phyloP scores from a whole-genome alignment of 2,113 vertebrate species.

The Prinia subflava region DNA sequence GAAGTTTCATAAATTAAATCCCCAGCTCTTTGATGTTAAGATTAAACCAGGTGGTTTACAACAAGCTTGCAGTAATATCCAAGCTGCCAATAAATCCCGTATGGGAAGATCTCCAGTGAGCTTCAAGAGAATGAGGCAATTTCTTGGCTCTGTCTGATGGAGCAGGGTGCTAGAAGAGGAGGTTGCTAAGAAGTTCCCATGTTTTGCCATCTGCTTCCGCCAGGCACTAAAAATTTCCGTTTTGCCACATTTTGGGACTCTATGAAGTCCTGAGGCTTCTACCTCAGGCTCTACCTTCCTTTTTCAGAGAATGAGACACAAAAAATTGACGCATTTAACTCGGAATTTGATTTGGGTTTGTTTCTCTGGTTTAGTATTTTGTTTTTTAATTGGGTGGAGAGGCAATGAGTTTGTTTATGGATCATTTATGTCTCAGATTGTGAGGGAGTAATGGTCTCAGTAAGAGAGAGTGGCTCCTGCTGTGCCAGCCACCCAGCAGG shows the following conservation, averaged over 20 bases:
- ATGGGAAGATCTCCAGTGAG: conserved; percentile 22
- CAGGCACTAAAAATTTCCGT: neutral
- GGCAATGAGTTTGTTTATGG: neutral
- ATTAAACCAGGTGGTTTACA: conserved; percentile 43
- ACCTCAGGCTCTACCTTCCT: neutral
- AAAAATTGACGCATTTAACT: neutral
- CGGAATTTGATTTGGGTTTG: neutral
- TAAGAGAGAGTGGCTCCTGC: neutral
- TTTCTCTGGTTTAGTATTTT: neutral
- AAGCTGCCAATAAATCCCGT: conserved; percentile 18
- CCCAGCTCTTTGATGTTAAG: neutral
- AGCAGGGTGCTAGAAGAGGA: neutral
- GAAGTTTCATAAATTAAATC: conserved; percentile 16
- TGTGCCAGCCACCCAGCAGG: neutral
- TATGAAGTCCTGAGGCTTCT: neutral
- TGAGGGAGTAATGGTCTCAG: neutral
- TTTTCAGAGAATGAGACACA: neutral
- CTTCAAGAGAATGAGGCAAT: neutral
- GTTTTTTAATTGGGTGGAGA: neutral
- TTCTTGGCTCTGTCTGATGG: neutral
- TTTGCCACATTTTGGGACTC: neutral
- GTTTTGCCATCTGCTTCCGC: neutral
- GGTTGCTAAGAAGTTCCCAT: neutral
- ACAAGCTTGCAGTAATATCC: neutral
- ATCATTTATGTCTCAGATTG: neutral